These are phyloP conservation scores for Morpho deidamia DNA, from an alignment of 2,888 invertebrate genomes.

Conservation along the genomic window DNA sequence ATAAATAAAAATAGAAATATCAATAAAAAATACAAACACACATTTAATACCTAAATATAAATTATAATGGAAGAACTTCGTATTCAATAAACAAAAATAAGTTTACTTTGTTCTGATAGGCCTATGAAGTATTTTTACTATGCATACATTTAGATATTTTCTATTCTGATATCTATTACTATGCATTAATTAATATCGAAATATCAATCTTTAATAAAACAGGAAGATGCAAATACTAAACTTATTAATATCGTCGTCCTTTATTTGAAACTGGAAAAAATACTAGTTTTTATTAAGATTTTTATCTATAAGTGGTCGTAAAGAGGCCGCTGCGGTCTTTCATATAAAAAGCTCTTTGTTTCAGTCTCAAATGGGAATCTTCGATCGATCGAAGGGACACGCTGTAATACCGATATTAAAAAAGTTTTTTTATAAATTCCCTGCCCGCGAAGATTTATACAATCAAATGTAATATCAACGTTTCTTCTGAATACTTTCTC, in stretches of 20 bases:
- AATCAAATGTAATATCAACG: conserved; percentile 24
- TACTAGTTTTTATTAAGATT: conserved; percentile 9
- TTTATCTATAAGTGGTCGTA: conserved; percentile 42
- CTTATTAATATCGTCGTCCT: background rate
- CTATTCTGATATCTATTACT: no score
- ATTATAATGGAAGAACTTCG: no score
- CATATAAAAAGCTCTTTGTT: conserved; percentile 59
- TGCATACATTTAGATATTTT: no score
- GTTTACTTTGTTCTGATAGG: no score
- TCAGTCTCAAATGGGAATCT: conserved; percentile 59
- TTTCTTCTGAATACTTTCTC: conserved; percentile 1
- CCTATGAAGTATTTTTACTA: no score
- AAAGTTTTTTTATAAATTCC: conserved; percentile 59
- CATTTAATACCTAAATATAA: no score
- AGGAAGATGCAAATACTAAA: no score
- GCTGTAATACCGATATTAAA: conserved; percentile 69
- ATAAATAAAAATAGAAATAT: no score
- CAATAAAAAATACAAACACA: no score
- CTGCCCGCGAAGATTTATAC: conserved; percentile 26
- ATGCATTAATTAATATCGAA: no score
- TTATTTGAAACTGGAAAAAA: background rate
- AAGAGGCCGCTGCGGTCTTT: conserved; percentile 51
- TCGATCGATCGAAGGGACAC: conserved; percentile 62
- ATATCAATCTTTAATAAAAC: no score
- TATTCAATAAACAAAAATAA: no score